Base-by-base conservation (phyloP, 2,113 vertebrate genomes). In the Cyanistes caeruleus region DNA sequence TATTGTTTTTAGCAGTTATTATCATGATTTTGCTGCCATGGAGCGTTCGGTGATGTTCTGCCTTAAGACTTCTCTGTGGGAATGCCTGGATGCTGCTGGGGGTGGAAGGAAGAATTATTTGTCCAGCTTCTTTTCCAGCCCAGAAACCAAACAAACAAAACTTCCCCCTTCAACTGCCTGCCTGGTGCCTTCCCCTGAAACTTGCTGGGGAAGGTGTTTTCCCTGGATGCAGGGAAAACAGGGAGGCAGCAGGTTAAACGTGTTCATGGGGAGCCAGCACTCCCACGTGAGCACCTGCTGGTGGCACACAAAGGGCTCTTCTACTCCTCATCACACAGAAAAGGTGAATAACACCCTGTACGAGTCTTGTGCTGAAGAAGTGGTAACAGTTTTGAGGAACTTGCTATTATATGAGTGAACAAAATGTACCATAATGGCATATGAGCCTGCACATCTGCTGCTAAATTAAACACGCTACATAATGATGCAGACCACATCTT, bases 371-470 rank as follows among this genome's bases (percentile, higher is more conserved):
- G 46, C 81, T 75, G 91, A 93, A 85, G 64, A 95, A 93, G 74
- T 82, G 91, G 90, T 22, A 95, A 74, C 84, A 63, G 58, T 94
- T 93, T 72, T 53, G 65, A 94, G 74, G 51, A 91, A 87, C 81
- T 95, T 62, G 69, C 85, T 95, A 95, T 95, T 93, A 87, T 80
- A 94, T 94, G 95, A 96, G 95, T 91, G 94, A 97, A 95, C 90
- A 85, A 97, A 94, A 96, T 69, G 94, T 94, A 79, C 92, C 68
- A 8, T 95, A 85, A 95, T 16, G 31, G 92, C 93, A n/a, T 84
- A 80, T 77, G 91, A 96, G 87, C 70, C 92, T 63, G 90, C 94
- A 96, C 94, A 95, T 95, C 94, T 97, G 93, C 62, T 97, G 95
- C 92, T 88, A 83, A 95, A 97, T 96, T 90, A 91, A 95, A 95